These are phyloP conservation scores for Gallinago undulata DNA, from an alignment of 2,113 vertebrate species.

Conservation along the genomic window DNA sequence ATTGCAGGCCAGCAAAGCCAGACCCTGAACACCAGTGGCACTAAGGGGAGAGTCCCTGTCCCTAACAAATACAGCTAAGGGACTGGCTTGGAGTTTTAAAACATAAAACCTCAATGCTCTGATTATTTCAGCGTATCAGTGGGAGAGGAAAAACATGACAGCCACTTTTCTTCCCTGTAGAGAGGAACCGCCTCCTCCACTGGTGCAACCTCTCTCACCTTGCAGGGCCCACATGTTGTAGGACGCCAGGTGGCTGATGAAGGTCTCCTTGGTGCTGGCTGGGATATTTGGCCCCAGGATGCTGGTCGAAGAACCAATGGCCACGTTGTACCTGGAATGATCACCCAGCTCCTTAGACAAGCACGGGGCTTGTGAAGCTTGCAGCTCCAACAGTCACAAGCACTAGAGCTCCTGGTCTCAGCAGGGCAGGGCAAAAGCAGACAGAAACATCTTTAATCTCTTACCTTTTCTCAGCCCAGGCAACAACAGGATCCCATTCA, in stretches of 20 bases:
- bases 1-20: not conserved
- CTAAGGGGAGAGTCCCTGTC: not conserved
- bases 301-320: constrained; percentile 88
- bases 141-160: not conserved
- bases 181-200: not conserved
- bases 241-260: constrained; percentile 86
- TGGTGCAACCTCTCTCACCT: constrained; percentile 68
- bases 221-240: constrained; percentile 94
- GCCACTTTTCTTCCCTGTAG: rapidly evolving
- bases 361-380: not conserved
- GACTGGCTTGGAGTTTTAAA: not conserved
- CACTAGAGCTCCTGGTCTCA: not conserved
- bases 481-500: constrained; percentile 91
- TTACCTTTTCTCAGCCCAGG: constrained; percentile 93
- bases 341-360: not conserved
- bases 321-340: constrained; percentile 83
- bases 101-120: not conserved
- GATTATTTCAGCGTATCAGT: not conserved
- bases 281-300: constrained; percentile 92
- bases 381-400: not conserved
- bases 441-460: not conserved
- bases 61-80: not conserved
- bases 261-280: constrained; percentile 83
- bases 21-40: not conserved
- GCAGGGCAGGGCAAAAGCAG: not conserved